Percentiles rank a stretch among this genome's conserved stretches.
Evolutionary conservation across 2,797 vertebrate genomes (phyloP).

Genomic region (Acanthis flammea): DNA sequence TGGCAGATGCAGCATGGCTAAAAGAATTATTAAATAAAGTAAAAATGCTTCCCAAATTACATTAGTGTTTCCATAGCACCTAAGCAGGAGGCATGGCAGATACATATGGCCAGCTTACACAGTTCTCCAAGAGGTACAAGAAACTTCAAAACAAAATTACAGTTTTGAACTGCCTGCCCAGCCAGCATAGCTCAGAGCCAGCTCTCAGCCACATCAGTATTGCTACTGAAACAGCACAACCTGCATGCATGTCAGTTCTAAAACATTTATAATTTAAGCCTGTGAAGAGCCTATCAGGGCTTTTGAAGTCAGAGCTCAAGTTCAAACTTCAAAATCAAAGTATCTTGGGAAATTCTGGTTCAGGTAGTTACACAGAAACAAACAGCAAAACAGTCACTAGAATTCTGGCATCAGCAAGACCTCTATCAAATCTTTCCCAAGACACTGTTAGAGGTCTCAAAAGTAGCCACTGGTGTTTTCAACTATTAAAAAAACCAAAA

Average conservation of each 20-base stretch:
- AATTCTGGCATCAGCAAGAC: neutral
- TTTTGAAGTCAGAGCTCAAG: constrained; percentile 1
- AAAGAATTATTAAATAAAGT: neutral
- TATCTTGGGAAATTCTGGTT: neutral
- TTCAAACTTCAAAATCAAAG: neutral
- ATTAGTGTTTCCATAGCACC: neutral
- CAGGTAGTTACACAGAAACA: neutral
- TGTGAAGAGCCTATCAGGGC: neutral
- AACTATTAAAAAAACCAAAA: neutral
- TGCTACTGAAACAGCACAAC: neutral
- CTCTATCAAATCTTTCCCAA: neutral
- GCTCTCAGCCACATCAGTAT: neutral
- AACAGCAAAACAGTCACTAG: neutral
- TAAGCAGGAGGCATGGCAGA: neutral
- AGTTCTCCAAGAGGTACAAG: neutral
- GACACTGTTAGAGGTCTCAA: neutral
- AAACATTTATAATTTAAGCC: neutral
- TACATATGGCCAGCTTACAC: neutral
- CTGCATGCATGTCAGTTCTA: neutral
- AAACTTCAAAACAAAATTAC: neutral
- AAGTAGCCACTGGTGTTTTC: neutral
- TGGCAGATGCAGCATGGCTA: neutral
- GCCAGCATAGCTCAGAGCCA: neutral
- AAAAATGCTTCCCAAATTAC: neutral
- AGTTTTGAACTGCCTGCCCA: neutral